A percentile compares a stretch with the other conserved stretches of the same genome.
Conservation (phyloP, 2,113 vertebrate species). For the Lampris megalopsis region DNA sequence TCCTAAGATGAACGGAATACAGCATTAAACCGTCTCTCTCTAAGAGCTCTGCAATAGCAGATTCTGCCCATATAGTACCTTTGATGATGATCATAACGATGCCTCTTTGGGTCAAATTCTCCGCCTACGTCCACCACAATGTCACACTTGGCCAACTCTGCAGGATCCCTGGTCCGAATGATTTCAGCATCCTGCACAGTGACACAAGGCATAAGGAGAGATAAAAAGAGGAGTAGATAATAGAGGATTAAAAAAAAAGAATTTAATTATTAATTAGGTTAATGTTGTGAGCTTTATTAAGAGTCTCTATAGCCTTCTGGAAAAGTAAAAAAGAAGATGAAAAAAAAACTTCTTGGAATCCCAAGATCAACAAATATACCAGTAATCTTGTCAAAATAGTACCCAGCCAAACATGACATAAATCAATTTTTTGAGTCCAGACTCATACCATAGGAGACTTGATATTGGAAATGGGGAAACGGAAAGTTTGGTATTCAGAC, state of each 20-base stretch:
- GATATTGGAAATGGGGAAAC: too few relatives aligned
- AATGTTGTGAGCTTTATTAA: neutral
- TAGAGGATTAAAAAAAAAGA: neutral
- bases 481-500: too few relatives aligned
- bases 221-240: too few relatives aligned
- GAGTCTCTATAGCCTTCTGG: neutral
- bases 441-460: too few relatives aligned
- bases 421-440: too few relatives aligned
- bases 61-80: constrained; percentile 78
- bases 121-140: constrained; percentile 95
- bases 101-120: constrained; percentile 87
- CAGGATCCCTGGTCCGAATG: constrained; percentile 88
- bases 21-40: neutral
- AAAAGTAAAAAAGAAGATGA: neutral
- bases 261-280: neutral
- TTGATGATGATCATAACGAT: constrained; percentile 96
- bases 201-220: too few relatives aligned
- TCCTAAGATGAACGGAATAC: too few relatives aligned
- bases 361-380: too few relatives aligned
- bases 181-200: constrained; percentile 88
- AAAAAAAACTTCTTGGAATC: too few relatives aligned
- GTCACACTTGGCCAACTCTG: constrained; percentile 85
- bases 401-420: too few relatives aligned
- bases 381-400: too few relatives aligned
- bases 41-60: neutral